Percentiles rank a stretch among this genome's conserved stretches.
These are phyloP conservation scores for Drosophila paranaensis DNA, from an alignment of 2,888 invertebrate species.

Conservation along the genomic window DNA sequence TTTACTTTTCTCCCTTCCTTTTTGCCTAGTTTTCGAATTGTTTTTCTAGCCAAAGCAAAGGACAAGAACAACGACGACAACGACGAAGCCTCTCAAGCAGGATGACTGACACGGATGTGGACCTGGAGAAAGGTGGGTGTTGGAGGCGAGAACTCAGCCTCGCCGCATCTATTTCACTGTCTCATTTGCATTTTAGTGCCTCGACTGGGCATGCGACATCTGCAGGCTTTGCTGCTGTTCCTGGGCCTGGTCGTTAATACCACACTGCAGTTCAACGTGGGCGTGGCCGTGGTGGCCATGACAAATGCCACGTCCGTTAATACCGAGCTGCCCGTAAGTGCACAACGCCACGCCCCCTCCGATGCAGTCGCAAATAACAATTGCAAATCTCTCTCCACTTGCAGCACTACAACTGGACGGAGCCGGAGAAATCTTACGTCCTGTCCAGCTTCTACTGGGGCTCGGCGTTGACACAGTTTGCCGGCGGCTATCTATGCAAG, in stretches of 20 bases:
- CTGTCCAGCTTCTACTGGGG: constrained; percentile 92
- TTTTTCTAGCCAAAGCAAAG: neutral
- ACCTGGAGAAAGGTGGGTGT: constrained; percentile 44
- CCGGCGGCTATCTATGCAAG: constrained; percentile 88
- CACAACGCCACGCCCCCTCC: neutral
- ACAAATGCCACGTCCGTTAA: constrained; percentile 85
- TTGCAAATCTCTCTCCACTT: constrained; percentile 2
- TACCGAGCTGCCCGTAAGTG: constrained; percentile 75
- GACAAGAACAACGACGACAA: neutral
- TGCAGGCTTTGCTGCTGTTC: constrained; percentile 88
- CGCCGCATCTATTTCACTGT: constrained; percentile 7
- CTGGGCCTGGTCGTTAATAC: constrained; percentile 87
- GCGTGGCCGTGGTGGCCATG: constrained; percentile 92
- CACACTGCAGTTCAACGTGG: constrained; percentile 88
- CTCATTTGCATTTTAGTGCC: constrained; percentile 66
- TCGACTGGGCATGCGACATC: constrained; percentile 87
- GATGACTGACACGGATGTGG: constrained; percentile 42
- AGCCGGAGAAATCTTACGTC: constrained; percentile 86
- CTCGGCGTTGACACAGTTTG: constrained; percentile 87
- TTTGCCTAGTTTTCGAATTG: neutral
- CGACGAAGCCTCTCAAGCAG: neutral
- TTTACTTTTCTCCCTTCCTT: neutral
- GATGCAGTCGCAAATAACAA: neutral
- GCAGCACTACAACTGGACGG: constrained; percentile 85
- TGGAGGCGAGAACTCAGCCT: too few species aligned